These are phyloP conservation scores for Oncopeltus fasciatus DNA, from an alignment of 1,140 invertebrate species.

Conservation along the genomic window DNA sequence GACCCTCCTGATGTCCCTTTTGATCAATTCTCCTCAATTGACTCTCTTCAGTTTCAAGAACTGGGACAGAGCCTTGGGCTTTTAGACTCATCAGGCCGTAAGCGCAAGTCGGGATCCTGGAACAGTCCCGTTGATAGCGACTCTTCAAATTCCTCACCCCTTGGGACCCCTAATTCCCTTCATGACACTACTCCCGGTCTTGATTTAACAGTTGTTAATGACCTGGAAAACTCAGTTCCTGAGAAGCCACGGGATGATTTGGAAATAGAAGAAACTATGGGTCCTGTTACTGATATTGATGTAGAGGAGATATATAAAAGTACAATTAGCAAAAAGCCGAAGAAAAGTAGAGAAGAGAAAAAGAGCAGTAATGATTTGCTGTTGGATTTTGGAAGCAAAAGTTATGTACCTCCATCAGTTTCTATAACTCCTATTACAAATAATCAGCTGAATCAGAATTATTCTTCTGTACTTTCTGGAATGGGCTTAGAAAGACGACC, in stretches of 20 bases:
- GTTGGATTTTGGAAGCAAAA: constrained; percentile 29
- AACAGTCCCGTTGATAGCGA: constrained; percentile 32
- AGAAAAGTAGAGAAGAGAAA: constrained; percentile 36
- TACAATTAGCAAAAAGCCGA: constrained; percentile 27
- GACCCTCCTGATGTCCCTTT: background rate
- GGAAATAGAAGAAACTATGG: constrained; percentile 42
- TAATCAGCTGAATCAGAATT: constrained; percentile 31
- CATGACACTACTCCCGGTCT: constrained; percentile 35
- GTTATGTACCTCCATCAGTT: constrained; percentile 50
- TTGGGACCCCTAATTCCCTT: constrained; percentile 34
- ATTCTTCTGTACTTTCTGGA: constrained; percentile 45
- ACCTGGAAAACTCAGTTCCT: constrained; percentile 32
- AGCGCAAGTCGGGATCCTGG: constrained; percentile 33
- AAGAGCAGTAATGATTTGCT: constrained; percentile 28
- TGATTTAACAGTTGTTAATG: constrained; percentile 43
- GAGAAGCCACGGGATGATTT: constrained; percentile 33
- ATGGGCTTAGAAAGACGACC: constrained; percentile 49
- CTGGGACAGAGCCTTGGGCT: background rate
- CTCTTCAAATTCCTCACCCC: constrained; percentile 46
- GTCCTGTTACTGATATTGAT: constrained; percentile 35
- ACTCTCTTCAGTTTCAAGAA: constrained; percentile 1
- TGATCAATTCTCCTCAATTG: background rate
- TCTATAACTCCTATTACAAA: constrained; percentile 60
- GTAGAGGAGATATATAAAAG: constrained; percentile 42
- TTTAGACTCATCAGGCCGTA: constrained; percentile 17